Evolutionary conservation across 2,888 invertebrate genomes (phyloP), one percentile per base, ranked within the genome.

Genomic region (Caenorhabditis parvicauda): DNA sequence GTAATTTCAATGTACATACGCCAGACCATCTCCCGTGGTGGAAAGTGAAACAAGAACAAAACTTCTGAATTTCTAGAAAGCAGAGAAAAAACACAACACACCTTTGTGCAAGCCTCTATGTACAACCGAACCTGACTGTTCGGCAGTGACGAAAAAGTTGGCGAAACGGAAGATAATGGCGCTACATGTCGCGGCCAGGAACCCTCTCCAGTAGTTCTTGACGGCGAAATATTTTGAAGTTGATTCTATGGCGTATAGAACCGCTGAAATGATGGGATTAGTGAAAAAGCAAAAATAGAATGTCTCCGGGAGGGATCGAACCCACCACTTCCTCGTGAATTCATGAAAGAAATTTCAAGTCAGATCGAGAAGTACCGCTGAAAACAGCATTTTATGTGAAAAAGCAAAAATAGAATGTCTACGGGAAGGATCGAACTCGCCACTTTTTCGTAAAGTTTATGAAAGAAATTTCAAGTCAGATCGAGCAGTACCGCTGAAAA

Each of bases 151-250:
- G 47, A 72, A 72, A 41, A 72, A 72, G 53, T 69, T 70, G 22
- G 74, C 70, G 43, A 96, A 85, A 0, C 94, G 86, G 77, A 95
- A 96, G 81, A 93, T 90, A 32, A 94, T 90, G 14, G 95, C 95
- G 50, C 94, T 92, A 83, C 93, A 93, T 35, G 94, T 94, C 0
- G 95, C 94, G 0, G 94, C 90, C 82, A 95, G 93, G 84, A 96
- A 96, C 0, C 93, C 94, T 54, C 83, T 86, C 95, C 95, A 96
- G 81, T 96, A 96, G 82, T 95, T 96, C 57, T 94, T 86, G 0
- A 96, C 94, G 7, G 95, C 95, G 84, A 96, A 96, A 83, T 94
- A 96, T 0, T 93, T 94, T 0, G 95, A 92, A 24, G 96, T 96
- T 84, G 95, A 95, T 86, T 96, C 95, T 75, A 96, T 95, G 76